Evolutionary conservation across 2,797 vertebrate genomes (phyloP), one percentile per base, ranked within the genome.

Genomic region (Gorsachius magnificus): DNA sequence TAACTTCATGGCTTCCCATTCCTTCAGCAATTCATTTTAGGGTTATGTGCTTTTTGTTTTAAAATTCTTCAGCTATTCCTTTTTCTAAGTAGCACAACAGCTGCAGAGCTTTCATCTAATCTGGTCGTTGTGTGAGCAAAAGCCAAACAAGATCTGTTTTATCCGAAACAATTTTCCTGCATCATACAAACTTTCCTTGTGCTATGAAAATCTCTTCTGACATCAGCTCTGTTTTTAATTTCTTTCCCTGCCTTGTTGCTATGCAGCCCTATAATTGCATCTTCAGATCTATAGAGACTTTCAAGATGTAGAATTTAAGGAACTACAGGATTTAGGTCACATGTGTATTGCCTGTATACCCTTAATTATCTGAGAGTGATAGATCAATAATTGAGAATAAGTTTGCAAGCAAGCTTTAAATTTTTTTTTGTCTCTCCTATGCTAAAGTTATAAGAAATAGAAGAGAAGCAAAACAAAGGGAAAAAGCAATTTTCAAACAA

Each of bases 371-470:
- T 12, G 16, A 83, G 54, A 68, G 16, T 58, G 28, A 66, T 71
- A 31, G 33, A 75, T 92, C 48, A 94, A 38, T 95, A 91, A 90
- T 87, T 84, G 29, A 48, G 54, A 84, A 50, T 75, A 93, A 70
- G 18, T 93, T 82, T 61, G 36, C 79, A 83, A 95, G 57, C 33
- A 71, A 95, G 92, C 19, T 70, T 86, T 58, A 51, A 72, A 87
- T 38, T 53, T 77, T 70, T 70, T 74, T 65, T 66, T 94, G 80
- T 63, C 46, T 94, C 78, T 56, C 64, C 41, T 48, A 29, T 83
- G 71, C 83, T 95, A 94, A 83, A 96, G 65, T 92, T 80, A 71
- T 41, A 93, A 70, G 80, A 91, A 93, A 89, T n/a, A 74, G 74
- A 96, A 69, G 51, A 95, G 69, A 80, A 74, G 25, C 24, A 63